These are phyloP conservation scores for Myotis brandtii DNA, from an alignment of 2,113 vertebrate genomes.

Conservation along the genomic window DNA sequence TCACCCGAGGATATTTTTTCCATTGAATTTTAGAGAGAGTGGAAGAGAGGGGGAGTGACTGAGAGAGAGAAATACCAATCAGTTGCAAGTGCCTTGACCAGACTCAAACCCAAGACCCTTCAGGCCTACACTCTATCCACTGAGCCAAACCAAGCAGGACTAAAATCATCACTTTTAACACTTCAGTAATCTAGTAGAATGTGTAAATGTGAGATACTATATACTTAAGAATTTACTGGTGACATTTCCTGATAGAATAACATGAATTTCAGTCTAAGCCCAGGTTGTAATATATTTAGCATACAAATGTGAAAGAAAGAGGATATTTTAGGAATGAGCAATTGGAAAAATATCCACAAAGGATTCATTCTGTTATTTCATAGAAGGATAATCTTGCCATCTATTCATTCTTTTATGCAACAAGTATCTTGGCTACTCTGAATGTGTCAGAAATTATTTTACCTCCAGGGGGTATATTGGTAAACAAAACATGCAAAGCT, in stretches of 20 bases:
- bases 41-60: no score
- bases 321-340: neutral
- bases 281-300: neutral
- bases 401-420: neutral
- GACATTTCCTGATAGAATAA: neutral
- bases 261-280: neutral
- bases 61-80: no score
- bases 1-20: no score
- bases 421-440: neutral
- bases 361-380: slow-evolving; percentile 11
- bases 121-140: no score
- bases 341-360: neutral
- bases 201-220: neutral
- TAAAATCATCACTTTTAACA: neutral
- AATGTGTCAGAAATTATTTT: slow-evolving; percentile 27
- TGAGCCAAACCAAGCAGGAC: no score
- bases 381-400: neutral
- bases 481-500: slow-evolving; percentile 13
- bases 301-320: neutral
- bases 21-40: no score
- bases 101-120: no score
- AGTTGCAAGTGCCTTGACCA: no score
- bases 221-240: neutral
- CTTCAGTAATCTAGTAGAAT: neutral
- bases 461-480: neutral